These are phyloP conservation scores for Pristionchus maxplancki DNA, from an alignment of 2,888 invertebrate species.

Conservation along the genomic window DNA sequence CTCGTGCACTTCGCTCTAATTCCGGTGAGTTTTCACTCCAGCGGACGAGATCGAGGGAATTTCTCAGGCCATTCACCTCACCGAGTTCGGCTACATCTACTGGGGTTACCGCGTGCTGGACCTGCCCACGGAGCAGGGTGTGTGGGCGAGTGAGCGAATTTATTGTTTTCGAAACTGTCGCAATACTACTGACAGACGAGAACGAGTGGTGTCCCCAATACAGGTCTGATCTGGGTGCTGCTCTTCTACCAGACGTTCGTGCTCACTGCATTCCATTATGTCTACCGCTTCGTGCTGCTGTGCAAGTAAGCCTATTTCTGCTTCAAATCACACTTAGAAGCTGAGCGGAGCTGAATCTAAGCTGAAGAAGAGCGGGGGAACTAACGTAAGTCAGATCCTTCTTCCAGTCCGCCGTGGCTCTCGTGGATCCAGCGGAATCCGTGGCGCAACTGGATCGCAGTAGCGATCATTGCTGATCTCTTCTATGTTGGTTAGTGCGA, in stretches of 20 bases:
- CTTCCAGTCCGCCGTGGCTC: neutral
- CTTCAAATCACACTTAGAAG: neutral
- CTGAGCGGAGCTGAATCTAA: neutral
- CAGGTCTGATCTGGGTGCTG: neutral
- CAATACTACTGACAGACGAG: too few species aligned
- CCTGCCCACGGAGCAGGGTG: neutral
- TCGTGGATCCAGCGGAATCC: neutral
- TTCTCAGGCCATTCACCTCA: neutral
- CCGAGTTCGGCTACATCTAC: slow-evolving; percentile 31
- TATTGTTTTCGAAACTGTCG: too few species aligned
- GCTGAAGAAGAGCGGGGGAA: neutral
- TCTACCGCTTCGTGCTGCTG: neutral
- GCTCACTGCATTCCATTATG: slow-evolving; percentile 5
- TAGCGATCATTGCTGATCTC: neutral
- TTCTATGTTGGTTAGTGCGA: neutral
- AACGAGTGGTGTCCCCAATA: too few species aligned
- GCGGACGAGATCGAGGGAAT: neutral
- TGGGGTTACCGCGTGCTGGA: neutral
- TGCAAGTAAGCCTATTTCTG: neutral
- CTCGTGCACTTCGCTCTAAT: slow-evolving; percentile 5
- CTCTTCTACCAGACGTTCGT: slow-evolving; percentile 29
- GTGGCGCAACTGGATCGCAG: neutral
- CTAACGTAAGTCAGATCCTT: too few species aligned
- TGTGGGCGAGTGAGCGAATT: neutral
- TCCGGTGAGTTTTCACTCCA: neutral